Conservation (phyloP, 2,113 vertebrate genomes). For the Morone chrysops region DNA sequence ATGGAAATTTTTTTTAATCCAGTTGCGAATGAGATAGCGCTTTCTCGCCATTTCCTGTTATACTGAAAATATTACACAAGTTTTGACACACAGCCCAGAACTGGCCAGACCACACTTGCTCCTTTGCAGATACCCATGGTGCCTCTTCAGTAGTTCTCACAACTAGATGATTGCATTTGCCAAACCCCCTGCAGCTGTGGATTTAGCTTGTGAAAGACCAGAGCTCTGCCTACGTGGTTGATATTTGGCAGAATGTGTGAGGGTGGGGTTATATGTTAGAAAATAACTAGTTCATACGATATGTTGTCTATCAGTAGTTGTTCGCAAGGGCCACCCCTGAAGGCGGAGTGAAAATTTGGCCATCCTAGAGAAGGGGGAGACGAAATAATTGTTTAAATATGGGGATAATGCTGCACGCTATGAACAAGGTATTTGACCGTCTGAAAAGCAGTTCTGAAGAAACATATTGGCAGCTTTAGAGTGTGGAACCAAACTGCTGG, state of each 20-base stretch:
- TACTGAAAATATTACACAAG: background rate
- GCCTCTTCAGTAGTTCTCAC: background rate
- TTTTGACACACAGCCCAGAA: background rate
- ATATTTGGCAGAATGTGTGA: background rate
- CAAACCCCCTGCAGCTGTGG: background rate
- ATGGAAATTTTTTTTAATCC: background rate
- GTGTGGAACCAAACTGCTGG: background rate
- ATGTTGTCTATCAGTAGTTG: too few species aligned
- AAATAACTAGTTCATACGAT: too few species aligned
- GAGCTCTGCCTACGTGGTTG: background rate
- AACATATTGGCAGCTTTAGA: background rate
- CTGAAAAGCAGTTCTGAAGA: background rate
- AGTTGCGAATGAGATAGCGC: background rate
- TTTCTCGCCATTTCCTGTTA: background rate
- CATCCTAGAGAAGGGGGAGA: too few species aligned
- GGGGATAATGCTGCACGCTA: too few species aligned
- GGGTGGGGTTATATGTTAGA: background rate
- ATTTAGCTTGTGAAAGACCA: constrained; percentile 5
- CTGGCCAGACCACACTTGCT: background rate
- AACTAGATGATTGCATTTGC: constrained; percentile 12
- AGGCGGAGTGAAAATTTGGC: too few species aligned
- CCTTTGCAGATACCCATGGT: background rate
- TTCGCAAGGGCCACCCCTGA: too few species aligned
- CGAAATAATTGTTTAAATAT: too few species aligned
- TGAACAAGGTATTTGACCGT: background rate